Evolutionary conservation across 1,140 invertebrate genomes (phyloP), one percentile per base, ranked within the genome.

Genomic region (Scaptomyza montana): DNA sequence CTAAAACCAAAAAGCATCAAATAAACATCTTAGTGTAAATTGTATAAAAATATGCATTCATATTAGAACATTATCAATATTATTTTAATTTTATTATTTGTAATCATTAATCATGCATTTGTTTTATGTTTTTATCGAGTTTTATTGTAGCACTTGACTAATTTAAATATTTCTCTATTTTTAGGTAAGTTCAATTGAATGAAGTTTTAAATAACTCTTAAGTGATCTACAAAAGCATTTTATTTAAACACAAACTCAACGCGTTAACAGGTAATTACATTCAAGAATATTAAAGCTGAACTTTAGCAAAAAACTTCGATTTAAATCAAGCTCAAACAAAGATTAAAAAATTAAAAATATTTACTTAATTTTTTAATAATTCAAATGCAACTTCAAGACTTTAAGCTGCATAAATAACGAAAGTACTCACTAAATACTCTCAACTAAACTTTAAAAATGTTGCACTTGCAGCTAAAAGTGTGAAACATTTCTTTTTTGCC

Each of bases 101-200:
- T 59, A 33, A 64, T n/a, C 57, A 25, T 47, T 5, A 25, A 25
- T 16, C 19, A 36, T 6, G 33, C 39, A 16, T 45, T 64, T 0
- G 25, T 21, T 45, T 69, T 9, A 25, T 3, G 21, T 25, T 33
- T 53, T 51, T 36, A 6, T 36, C 25, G 16, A 33, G 13, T 7
- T 12, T 21, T 19, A 19, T 28, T 5, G 8, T 10, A 13, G 2
- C 21, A 12, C 3, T 3, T 49, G 12, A 65, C 75, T 86, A 76
- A 86, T 64, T 19, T 36, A 56, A 0, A 12, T 16, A 49, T 65
- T 70, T 78, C 30, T 87, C 55, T 68, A 43, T 64, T 86, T 86
- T 49, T 82, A 86, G 81, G 81, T 86, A 86, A 86, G 81, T 86
- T 16, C 57, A 16, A 43, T 49, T 46, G n/a, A 33, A n/a, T 51